Base-by-base conservation (phyloP, 2,797 vertebrate genomes). In the Anguilla obscura region DNA sequence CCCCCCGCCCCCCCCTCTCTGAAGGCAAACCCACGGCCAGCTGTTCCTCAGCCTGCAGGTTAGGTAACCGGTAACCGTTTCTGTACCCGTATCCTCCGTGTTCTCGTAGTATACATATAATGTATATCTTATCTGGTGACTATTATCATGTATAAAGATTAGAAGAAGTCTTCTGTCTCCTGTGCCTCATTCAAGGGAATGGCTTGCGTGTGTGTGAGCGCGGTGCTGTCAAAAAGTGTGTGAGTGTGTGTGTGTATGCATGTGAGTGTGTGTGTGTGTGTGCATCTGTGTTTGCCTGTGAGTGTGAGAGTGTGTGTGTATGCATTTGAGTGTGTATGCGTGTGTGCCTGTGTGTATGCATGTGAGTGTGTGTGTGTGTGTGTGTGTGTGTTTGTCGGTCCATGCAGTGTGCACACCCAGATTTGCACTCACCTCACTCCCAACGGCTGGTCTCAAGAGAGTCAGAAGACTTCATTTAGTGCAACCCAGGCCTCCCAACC, bases 41-140 rank as follows among this genome's bases (percentile, higher is more conserved):
- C 91, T 93, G 88, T 92, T 94, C 91, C 93, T 92, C 90, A 91
- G 93, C 91, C 93, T 91, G 93, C 93, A 94, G 94, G 91, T 94
- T 95, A 94, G 91, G 90, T 93, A 89, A 89, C 87, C 85, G 87
- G 86, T 89, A 89, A 91, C 83, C 74, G 90, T 93, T 92, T 91
- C 93, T 94, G 93, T 96, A 94, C 90, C 93, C 96, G 96, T 98
- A 97, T 96, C 95, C 95, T 94, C 95, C 96, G 96, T 96, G 97
- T 97, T 95, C 88, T 92, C 94, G 94, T 96, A 96, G 95, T 96
- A 95, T 94, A 95, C 94, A 92, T 93, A 93, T 92, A 79, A 92
- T 93, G 91, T 95, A 95, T 95, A 94, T 88, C 95, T 94, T 95
- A 96, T 95, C 93, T 94, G 95, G 95, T 96, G 95, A 98, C 92